Evolutionary conservation across 2,797 vertebrate species (phyloP).

Genomic region (Xiphophorus birchmanni): DNA sequence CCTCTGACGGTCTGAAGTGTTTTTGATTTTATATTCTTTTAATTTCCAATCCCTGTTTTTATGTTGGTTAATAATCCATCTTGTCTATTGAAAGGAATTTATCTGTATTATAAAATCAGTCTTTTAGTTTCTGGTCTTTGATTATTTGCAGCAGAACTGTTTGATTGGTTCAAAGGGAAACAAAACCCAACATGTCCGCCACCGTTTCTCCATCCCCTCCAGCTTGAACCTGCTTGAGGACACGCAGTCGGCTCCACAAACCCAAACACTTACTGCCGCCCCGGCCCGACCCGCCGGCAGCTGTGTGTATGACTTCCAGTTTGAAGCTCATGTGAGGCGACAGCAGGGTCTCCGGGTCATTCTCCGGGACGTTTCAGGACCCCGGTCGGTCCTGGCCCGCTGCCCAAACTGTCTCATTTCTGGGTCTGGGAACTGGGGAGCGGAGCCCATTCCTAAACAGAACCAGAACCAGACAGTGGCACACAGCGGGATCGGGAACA

Average conservation of each 20-base stretch:
- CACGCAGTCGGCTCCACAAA: constrained; percentile 12
- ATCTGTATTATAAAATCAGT: not conserved
- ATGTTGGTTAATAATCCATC: not conserved
- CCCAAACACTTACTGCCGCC: constrained; percentile 1
- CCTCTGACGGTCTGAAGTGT: too few species aligned
- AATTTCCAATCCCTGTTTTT: not conserved
- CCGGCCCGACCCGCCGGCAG: constrained; percentile 17
- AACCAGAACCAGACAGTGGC: constrained; percentile 11
- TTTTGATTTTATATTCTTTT: too few species aligned
- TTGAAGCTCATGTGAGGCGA: constrained; percentile 60
- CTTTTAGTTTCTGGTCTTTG: not conserved
- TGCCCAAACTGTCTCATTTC: constrained; percentile 51
- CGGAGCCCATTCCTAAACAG: constrained; percentile 6
- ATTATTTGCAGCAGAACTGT: not conserved
- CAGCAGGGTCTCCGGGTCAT: constrained; percentile 67
- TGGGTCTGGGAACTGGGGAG: not conserved
- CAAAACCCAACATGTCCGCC: not conserved
- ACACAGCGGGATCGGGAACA: not conserved
- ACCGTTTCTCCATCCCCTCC: not conserved
- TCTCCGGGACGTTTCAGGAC: constrained; percentile 45
- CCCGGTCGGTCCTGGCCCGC: constrained; percentile 39
- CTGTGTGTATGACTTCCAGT: not conserved
- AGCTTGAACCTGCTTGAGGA: not conserved
- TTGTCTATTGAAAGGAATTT: not conserved
- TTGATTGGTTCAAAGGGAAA: constrained; percentile 10